These are phyloP conservation scores for Trichomycterus rosablanca DNA, from an alignment of 2,113 vertebrate genomes.

Conservation along the genomic window DNA sequence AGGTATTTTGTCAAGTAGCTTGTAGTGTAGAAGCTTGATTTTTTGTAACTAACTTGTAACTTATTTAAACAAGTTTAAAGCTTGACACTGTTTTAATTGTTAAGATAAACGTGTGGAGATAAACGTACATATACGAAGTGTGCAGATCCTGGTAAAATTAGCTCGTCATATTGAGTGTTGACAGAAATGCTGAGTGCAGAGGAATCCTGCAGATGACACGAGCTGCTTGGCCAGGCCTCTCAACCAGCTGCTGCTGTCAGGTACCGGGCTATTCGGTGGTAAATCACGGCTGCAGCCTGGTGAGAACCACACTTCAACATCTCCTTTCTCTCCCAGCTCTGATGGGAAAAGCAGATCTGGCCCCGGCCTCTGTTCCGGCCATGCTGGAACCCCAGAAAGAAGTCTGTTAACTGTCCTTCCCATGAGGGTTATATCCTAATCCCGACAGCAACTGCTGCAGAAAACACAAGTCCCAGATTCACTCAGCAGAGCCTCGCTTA, in stretches of 20 bases:
- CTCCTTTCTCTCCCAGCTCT: slow-evolving; percentile 24
- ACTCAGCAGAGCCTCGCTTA: slow-evolving; percentile 19
- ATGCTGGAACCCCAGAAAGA: slow-evolving; percentile 39
- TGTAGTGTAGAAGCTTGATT: no score
- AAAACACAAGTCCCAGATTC: slow-evolving; percentile 27
- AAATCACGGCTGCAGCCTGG: slow-evolving; percentile 52
- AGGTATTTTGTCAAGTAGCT: no score
- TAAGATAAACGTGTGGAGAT: not conserved
- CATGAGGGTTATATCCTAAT: slow-evolving; percentile 45
- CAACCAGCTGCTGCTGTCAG: slow-evolving; percentile 69
- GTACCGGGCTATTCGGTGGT: slow-evolving; percentile 45
- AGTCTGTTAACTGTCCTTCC: slow-evolving; percentile 39
- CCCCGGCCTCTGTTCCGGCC: slow-evolving; percentile 6
- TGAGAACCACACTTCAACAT: slow-evolving; percentile 35
- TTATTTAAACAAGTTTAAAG: no score
- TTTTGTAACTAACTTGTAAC: no score
- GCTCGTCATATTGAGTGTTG: slow-evolving; percentile 69
- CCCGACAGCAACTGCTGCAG: slow-evolving; percentile 43
- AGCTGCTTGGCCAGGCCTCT: slow-evolving; percentile 55
- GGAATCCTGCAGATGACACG: slow-evolving; percentile 64
- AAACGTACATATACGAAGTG: slow-evolving; percentile 19
- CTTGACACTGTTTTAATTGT: no score
- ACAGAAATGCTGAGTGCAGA: slow-evolving; percentile 70
- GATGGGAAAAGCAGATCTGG: slow-evolving; percentile 56
- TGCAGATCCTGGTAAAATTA: slow-evolving; percentile 66